Conservation (phyloP, 2,797 vertebrate species). For the Molossus alvarezi region DNA sequence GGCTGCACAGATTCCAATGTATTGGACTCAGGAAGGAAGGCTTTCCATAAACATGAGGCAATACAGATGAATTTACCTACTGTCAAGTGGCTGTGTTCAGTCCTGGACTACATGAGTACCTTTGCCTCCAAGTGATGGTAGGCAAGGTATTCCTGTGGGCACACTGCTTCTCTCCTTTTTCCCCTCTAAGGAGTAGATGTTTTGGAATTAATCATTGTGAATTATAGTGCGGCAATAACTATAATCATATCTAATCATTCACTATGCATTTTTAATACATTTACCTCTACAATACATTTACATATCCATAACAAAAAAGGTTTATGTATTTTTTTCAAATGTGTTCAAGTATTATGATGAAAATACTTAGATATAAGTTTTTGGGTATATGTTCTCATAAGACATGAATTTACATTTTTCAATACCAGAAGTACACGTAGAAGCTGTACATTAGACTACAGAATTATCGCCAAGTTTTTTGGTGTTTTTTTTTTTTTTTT, state of each 20-base stretch:
- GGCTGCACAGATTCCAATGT: slow-evolving; percentile 19
- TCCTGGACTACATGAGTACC: slow-evolving; percentile 73
- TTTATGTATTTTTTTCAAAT: slow-evolving; percentile 29
- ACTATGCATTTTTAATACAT: slow-evolving; percentile 20
- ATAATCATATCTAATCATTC: slow-evolving; percentile 31
- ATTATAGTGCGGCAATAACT: slow-evolving; percentile 5
- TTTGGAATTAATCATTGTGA: slow-evolving; percentile 19
- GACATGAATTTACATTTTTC: slow-evolving; percentile 34
- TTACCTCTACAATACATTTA: slow-evolving; percentile 52
- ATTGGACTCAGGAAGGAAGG: slow-evolving; percentile 62
- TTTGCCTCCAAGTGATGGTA: slow-evolving; percentile 58
- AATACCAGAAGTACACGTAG: neutral
- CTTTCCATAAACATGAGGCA: slow-evolving; percentile 79
- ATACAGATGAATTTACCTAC: slow-evolving; percentile 76
- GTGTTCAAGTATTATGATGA: neutral
- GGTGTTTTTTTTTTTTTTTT: neutral
- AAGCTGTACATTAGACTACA: slow-evolving; percentile 64
- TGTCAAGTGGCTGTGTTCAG: slow-evolving; percentile 85
- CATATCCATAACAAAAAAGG: neutral
- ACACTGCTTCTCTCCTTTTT: neutral
- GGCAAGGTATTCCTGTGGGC: neutral
- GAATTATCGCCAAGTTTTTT: slow-evolving; percentile 80
- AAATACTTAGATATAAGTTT: slow-evolving; percentile 34
- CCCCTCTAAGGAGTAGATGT: neutral
- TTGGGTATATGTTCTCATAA: neutral